Conservation (phyloP, 2,113 vertebrate species). For the Hyaena hyaena region DNA sequence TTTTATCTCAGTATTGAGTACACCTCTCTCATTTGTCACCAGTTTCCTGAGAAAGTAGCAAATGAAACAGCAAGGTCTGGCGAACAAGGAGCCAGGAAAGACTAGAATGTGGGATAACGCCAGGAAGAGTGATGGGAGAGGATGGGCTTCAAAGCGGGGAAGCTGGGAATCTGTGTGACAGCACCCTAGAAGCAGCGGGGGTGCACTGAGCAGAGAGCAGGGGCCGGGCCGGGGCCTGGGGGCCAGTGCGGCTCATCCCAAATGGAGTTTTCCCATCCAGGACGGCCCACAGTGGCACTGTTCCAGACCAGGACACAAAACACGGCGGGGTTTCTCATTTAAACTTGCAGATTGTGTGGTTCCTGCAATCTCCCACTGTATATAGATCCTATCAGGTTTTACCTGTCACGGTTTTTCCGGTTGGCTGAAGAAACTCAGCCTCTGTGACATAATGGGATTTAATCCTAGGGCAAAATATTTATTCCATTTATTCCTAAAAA, state of each 20-base stretch:
- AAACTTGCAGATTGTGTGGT: background rate
- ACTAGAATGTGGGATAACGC: background rate
- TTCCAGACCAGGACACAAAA: background rate
- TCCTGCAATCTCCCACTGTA: background rate
- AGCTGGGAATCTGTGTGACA: background rate
- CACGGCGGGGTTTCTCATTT: background rate
- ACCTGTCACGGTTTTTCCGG: background rate
- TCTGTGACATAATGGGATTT: constrained; percentile 13
- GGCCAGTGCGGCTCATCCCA: background rate
- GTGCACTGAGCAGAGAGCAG: background rate
- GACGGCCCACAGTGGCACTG: background rate
- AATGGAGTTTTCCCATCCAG: background rate
- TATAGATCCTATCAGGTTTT: background rate
- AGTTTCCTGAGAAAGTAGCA: constrained; percentile 12
- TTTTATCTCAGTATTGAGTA: constrained; percentile 50
- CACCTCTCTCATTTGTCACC: background rate
- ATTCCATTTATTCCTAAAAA: constrained; percentile 48
- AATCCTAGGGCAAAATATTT: constrained; percentile 50
- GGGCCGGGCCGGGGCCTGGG: background rate
- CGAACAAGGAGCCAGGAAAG: background rate
- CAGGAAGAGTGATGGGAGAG: background rate
- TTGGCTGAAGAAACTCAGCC: constrained; percentile 24
- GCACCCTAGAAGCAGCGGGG: too few species aligned
- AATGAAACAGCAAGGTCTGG: background rate
- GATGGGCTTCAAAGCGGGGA: background rate